Conservation (phyloP, 2,888 invertebrate species). For the Yponomeuta plumbellus region DNA sequence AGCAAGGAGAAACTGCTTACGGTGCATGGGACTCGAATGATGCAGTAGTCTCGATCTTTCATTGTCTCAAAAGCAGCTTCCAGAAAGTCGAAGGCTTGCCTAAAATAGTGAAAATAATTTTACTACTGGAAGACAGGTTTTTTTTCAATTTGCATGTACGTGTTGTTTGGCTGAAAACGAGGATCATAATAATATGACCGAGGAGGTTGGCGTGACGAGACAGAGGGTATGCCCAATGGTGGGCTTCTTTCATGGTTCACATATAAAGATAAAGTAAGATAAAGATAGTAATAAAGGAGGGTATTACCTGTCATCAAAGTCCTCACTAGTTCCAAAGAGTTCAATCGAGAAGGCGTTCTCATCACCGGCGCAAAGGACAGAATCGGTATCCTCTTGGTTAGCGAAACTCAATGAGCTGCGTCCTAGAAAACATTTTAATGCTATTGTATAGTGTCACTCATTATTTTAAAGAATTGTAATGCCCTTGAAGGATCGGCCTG, state of each 20-base stretch:
- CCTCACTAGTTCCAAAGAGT: constrained; percentile 70
- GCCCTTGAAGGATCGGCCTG: no score
- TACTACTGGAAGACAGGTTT: no score
- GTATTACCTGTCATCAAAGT: constrained; percentile 72
- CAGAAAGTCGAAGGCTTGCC: constrained; percentile 72
- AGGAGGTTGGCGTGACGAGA: no score
- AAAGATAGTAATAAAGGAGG: no score
- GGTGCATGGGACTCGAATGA: constrained; percentile 72
- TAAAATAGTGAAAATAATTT: constrained; percentile 28
- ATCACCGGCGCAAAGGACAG: constrained; percentile 43
- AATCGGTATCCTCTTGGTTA: constrained; percentile 22
- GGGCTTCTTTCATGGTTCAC: no score
- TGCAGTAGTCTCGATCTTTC: constrained; percentile 79
- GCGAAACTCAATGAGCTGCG: not conserved
- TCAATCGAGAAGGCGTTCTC: constrained; percentile 80
- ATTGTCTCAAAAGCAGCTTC: constrained; percentile 81
- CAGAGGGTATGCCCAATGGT: no score
- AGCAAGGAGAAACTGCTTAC: constrained; percentile 63
- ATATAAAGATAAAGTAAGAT: no score
- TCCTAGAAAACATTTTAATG: not conserved
- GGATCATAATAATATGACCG: no score
- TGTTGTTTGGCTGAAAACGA: no score
- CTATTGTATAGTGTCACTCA: no score
- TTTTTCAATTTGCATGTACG: no score
- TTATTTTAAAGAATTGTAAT: no score